Evolutionary conservation across 1,140 invertebrate genomes (phyloP).

Genomic region (Drosophila azteca): DNA sequence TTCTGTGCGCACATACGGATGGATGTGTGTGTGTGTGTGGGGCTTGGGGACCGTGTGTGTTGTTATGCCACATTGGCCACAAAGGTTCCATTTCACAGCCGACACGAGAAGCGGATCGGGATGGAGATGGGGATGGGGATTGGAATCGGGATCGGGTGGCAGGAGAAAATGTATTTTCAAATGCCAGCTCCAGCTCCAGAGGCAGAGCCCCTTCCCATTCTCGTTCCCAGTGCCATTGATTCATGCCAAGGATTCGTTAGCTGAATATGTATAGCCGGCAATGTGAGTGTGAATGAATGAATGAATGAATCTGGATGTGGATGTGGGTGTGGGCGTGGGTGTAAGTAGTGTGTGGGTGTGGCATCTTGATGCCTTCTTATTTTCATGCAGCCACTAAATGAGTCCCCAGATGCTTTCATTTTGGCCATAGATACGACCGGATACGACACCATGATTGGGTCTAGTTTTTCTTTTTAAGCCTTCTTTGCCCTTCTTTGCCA

Average conservation of each 20-base stretch:
- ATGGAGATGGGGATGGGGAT: neutral
- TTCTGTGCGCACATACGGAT: slow-evolving; percentile 1
- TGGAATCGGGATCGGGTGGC: neutral
- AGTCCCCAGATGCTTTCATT: slow-evolving; percentile 71
- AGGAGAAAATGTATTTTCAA: slow-evolving; percentile 50
- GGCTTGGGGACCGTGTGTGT: neutral
- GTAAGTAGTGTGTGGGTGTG: slow-evolving; percentile 15
- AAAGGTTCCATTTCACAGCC: slow-evolving; percentile 29
- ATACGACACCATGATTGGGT: slow-evolving; percentile 23
- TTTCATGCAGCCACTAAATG: slow-evolving; percentile 59
- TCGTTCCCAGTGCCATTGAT: slow-evolving; percentile 58
- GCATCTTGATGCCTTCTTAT: slow-evolving; percentile 42
- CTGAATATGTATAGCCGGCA: slow-evolving; percentile 47
- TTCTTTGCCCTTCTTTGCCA: slow-evolving; percentile 5
- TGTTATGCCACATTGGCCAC: slow-evolving; percentile 40
- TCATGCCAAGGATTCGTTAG: slow-evolving; percentile 56
- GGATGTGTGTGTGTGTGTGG: slow-evolving; percentile 18
- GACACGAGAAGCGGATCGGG: neutral
- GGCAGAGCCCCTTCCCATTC: too few relatives aligned
- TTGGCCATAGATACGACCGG: slow-evolving; percentile 22
- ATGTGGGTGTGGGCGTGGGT: slow-evolving; percentile 28
- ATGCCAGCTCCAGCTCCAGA: slow-evolving; percentile 34
- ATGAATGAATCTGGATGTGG: slow-evolving; percentile 9
- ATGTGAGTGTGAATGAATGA: slow-evolving; percentile 34
- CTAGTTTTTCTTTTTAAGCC: slow-evolving; percentile 3